These are phyloP conservation scores for Gymnoscelis rufifasciata DNA, from an alignment of 2,888 invertebrate genomes.

Conservation along the genomic window DNA sequence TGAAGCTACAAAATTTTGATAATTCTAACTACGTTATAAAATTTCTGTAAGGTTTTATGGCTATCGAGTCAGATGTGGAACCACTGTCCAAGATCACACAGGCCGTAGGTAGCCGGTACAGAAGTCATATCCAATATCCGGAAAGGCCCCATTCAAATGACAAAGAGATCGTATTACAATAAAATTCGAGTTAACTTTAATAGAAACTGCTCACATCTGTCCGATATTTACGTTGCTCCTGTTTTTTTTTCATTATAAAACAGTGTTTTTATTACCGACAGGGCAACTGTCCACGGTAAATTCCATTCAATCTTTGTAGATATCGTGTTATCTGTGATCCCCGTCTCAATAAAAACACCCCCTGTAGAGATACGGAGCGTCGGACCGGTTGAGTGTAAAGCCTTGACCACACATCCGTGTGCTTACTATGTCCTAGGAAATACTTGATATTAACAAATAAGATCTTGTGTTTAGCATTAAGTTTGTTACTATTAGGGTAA, in stretches of 20 bases:
- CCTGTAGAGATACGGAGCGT: conserved; percentile 53
- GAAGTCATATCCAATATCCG: not conserved
- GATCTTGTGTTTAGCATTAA: too few relatives aligned
- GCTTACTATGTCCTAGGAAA: not conserved
- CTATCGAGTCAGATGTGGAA: not conserved
- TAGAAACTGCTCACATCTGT: not conserved
- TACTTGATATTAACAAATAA: not conserved
- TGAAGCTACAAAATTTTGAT: conserved; percentile 9
- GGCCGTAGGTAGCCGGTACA: not conserved
- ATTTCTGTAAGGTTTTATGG: not conserved
- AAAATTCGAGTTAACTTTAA: not conserved
- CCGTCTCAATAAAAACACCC: conserved; percentile 55
- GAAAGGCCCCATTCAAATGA: not conserved
- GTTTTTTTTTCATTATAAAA: conserved; percentile 25
- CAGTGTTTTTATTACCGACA: conserved; percentile 31
- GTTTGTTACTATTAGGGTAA: too few relatives aligned
- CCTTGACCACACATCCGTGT: conserved; percentile 3
- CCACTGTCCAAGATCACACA: too few relatives aligned
- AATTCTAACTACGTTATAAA: too few relatives aligned
- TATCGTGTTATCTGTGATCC: conserved; percentile 26
- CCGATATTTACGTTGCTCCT: conserved; percentile 24
- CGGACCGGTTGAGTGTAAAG: conserved; percentile 37
- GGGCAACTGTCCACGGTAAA: conserved; percentile 32
- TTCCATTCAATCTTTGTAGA: conserved; percentile 24
- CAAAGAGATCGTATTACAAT: conserved; percentile 3